These are phyloP conservation scores for Nipponacmea schrenckii DNA, from an alignment of 2,888 invertebrate genomes.

Conservation along the genomic window DNA sequence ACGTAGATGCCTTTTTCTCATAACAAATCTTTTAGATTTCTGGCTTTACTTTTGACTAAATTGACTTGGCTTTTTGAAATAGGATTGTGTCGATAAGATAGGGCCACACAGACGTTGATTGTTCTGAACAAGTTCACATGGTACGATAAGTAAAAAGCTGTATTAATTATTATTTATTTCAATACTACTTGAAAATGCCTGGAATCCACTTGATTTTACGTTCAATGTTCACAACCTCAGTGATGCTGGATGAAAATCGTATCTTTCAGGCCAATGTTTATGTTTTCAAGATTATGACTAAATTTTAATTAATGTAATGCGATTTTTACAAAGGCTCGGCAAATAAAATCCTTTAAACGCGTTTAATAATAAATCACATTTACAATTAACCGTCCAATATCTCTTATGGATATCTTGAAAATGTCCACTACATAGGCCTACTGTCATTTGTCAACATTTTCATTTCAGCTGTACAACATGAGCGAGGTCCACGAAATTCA, in stretches of 20 bases:
- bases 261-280: no score
- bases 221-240: background rate
- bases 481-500: slow-evolving; percentile 94
- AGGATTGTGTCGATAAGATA: background rate
- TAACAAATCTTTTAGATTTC: slow-evolving; percentile 7
- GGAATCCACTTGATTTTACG: background rate
- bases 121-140: background rate
- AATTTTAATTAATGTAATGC: no score
- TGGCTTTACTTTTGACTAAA: slow-evolving; percentile 4
- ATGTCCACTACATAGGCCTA: no score
- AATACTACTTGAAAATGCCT: background rate
- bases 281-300: no score
- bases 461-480: slow-evolving; percentile 93
- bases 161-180: background rate
- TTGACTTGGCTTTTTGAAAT: background rate
- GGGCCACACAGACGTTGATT: background rate
- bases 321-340: no score
- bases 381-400: no score
- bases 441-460: no score
- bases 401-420: no score
- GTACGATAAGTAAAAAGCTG: background rate
- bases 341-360: no score
- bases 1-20: slow-evolving; percentile 9
- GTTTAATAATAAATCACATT: no score
- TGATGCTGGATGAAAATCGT: no score